Base-by-base conservation (phyloP, 2,797 vertebrate species). In the Sebastes miniatus region DNA sequence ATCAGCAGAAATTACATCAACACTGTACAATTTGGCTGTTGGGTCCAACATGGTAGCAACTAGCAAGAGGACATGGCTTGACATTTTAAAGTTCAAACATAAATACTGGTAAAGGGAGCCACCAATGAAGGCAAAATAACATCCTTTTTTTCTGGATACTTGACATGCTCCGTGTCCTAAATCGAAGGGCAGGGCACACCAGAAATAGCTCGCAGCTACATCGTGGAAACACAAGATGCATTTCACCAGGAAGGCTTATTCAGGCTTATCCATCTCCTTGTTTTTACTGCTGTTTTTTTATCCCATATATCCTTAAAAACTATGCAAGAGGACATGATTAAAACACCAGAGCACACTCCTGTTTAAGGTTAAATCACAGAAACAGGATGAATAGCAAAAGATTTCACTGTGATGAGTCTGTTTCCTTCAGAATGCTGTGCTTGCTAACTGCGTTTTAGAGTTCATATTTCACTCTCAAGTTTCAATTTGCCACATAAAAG, bases 401-500 rank as follows among this genome's bases (percentile, higher is more conserved):
- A 66, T 50, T 22, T 43, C 14, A 22, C 29, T 71, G 52, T 24
- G 69, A 70, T 31, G 65, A 74, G 25, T 70, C 56, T 4, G 47
- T 63, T 74, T 61, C 56, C 32, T 57, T 16, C 18, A 39, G 39
- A 69, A 13, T 22, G 74, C 74, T 69, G 58, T 16, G 67, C 24
- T 69, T 39, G 22, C 69, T 29, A 20, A 8, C 54, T 57, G 27
- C 29, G 22, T 63, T 68, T 57, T 12, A n/a, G 14, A 54, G 64
- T 54, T 80, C 39, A 63, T 4, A 22, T 75, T 73, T 69, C 67
- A 39, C 5, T 18, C 76, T 69, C 58, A 47, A 25, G 27, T 80
- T 79, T 79, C 69, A 22, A 43, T 52, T 31, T 72, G 39, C 4
- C 54, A 31, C n/a, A 64, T 22, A 63, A 71, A 83, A 25, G 25